Evolutionary conservation across 2,888 invertebrate genomes (phyloP), one percentile per base, ranked within the genome.

Genomic region (Microdon myrmicae): DNA sequence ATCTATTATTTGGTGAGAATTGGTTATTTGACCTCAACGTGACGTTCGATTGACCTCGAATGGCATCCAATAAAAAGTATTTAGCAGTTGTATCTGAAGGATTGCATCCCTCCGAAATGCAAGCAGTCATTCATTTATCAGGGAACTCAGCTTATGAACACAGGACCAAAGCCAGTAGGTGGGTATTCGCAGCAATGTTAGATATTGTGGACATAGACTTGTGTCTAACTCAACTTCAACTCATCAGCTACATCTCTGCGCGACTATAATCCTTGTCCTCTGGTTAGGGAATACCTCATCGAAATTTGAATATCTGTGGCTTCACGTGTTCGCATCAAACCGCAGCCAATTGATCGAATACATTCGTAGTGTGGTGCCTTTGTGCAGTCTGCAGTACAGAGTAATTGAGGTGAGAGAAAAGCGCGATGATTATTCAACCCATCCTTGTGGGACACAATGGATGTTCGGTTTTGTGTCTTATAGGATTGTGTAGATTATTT

Each of bases 231-330:
- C n/a, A n/a, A n/a, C n/a, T n/a, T 54, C 39, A 49, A 58, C 53
- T 53, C 56, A 64, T 54, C 47, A 53, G 45, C 54, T 61, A 49
- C 66, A 64, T 53, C 48, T 48, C 55, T 59, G 59, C 73, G 75
- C 74, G 75, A 72, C 75, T 73, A 74, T 75, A 74, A 74, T 74
- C 74, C 75, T 73, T 74, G 74, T 74, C 71, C 72, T 73, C 71
- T 68, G 72, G 58, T 75, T 68, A 69, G 78, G 77, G 78, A 77
- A 77, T 79, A 75, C 72, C 73, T 75, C 73, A 76, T 75, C 72
- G 74, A 76, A 79, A 72, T 73, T 71, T 72, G 70, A 71, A 72
- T 73, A 67, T 64, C 61, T 74, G 72, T 73, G 74, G 74, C 73
- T 74, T 74, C 73, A 73, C 75, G 74, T 74, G 75, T 73, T 75